A percentile compares a stretch with the other conserved stretches of the same genome.
These are phyloP conservation scores for Polymixis lichenea DNA, from an alignment of 2,888 invertebrate genomes.

Conservation along the genomic window DNA sequence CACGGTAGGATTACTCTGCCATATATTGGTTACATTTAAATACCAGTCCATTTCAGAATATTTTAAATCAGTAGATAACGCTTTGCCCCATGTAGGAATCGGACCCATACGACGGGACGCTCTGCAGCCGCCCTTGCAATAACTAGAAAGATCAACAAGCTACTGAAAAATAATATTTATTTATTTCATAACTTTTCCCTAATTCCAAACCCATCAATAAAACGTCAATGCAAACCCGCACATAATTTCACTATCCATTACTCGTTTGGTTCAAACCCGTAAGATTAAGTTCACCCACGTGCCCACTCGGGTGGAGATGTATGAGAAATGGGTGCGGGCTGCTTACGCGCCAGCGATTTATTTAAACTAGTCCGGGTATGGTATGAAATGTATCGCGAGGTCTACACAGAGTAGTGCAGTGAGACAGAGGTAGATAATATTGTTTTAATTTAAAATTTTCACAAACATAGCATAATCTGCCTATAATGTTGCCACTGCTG, in stretches of 20 bases:
- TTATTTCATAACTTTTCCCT: not conserved
- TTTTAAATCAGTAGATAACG: not conserved
- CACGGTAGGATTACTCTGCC: not conserved
- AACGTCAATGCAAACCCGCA: constrained; percentile 55
- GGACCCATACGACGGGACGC: not conserved
- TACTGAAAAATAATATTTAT: not conserved
- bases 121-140: not conserved
- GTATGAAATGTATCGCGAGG: constrained; percentile 61
- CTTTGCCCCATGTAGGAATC: not conserved
- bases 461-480: too few species aligned
- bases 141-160: not conserved
- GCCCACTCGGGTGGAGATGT: constrained; percentile 48
- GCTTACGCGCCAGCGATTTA: constrained; percentile 66
- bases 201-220: constrained; percentile 9
- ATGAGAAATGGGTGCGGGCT: constrained; percentile 57
- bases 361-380: constrained; percentile 62
- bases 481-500: too few species aligned
- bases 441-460: not conserved
- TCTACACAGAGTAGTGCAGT: not conserved
- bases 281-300: constrained; percentile 63
- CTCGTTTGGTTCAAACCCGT: constrained; percentile 57
- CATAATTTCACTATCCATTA: constrained; percentile 68
- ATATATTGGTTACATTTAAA: not conserved
- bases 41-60: not conserved
- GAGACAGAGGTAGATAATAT: not conserved